Evolutionary conservation across 2,888 invertebrate species (phyloP), one percentile per base, ranked within the genome.

Genomic region (Netelia virgata): DNA sequence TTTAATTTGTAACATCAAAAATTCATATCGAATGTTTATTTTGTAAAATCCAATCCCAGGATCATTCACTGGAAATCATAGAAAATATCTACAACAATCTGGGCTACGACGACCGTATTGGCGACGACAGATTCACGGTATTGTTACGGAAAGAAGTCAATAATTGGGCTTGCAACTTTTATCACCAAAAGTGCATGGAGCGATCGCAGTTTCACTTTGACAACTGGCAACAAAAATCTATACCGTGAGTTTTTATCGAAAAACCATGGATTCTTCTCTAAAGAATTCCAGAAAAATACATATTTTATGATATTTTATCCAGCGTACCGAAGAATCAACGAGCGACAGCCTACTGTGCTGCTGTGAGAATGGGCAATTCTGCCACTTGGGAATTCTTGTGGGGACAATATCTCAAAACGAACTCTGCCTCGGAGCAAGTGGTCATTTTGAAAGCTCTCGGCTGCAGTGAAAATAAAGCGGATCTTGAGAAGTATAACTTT

Each of bases 301-400:
- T 16, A 3, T 16, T 50, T 75, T 18, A 69, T 11, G 9, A 14
- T 20, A 36, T 50, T 41, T 50, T 69, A 53, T 81, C 8, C 91
- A 96, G 96, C 1, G 95, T 97, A 69, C 95, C 96, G 0, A 95
- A 95, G 11, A 96, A 96, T 91, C 94, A 96, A 43, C 95, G 96
- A 66, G 93, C 94, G 0, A 93, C 95, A 0, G 96, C 96, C 0
- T 96, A 96, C 92, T 96, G 96, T 90, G 93, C 94, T 6, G 96
- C 95, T 18, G 91, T 97, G 0, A 94, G 94, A 76, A 92, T 95
- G 80, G 97, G 97, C 57, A 95, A 95, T 0, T 93, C 95, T 23
- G 94, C 94, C 0, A 97, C 97, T 90, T 97, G 97, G 96, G 94
- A 96, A 47, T 96, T 96, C 92, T 94, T 97, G 55, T 96, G 96